Evolutionary conservation across 2,113 vertebrate genomes (phyloP).

Genomic region (Gobiocypris rarus): DNA sequence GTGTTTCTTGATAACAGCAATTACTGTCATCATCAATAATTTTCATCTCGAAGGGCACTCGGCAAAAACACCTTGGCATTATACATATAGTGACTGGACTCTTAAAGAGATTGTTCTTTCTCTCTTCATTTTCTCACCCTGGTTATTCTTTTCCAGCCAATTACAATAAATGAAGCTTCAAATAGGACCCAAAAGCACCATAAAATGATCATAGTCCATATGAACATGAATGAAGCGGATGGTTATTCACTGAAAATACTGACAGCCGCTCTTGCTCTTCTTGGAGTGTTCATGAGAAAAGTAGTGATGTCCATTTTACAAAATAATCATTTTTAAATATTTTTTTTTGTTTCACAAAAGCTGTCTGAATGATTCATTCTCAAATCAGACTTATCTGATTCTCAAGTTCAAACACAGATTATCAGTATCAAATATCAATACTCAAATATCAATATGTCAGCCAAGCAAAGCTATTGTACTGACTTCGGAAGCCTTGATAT

Average conservation of each 20-base stretch:
- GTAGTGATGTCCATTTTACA: neutral
- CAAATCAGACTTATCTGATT: neutral
- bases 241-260: neutral
- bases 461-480: neutral
- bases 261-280: neutral
- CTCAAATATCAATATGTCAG: neutral
- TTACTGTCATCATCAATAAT: slow-evolving; percentile 29
- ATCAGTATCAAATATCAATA: neutral
- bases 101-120: neutral
- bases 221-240: neutral
- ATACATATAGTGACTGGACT: neutral
- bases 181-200: neutral
- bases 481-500: neutral
- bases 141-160: neutral
- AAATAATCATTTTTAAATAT: neutral
- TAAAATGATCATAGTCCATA: neutral
- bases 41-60: neutral
- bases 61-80: slow-evolving; percentile 2
- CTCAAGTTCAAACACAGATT: neutral
- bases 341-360: neutral
- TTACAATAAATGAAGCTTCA: neutral
- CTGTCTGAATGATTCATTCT: neutral
- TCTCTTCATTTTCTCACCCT: neutral
- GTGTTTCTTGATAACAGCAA: slow-evolving; percentile 11
- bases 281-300: neutral